Conservation (phyloP, 2,888 invertebrate species). For the Linnaemya vulpina region DNA sequence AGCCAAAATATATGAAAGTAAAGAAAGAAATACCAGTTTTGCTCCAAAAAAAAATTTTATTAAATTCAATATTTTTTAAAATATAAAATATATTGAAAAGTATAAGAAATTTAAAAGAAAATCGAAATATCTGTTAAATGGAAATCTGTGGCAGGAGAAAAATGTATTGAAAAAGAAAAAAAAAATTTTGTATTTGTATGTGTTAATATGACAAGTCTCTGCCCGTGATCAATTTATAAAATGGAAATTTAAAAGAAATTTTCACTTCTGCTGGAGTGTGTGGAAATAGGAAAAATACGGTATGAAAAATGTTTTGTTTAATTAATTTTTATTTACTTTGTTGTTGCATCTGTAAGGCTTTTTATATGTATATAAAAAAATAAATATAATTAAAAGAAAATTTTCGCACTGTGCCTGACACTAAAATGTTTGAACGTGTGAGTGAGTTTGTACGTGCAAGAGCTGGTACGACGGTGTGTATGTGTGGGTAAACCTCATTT, state of each 20-base stretch:
- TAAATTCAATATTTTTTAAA: not conserved
- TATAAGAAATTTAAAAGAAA: not conserved
- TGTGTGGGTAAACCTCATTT: conserved; percentile 61
- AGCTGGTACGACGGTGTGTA: not conserved
- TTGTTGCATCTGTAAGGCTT: not conserved
- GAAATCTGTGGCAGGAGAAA: conserved; percentile 12
- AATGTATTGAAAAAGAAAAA: conserved; percentile 34
- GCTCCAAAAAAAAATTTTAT: conserved; percentile 1
- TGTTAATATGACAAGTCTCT: conserved; percentile 35
- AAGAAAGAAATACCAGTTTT: not conserved
- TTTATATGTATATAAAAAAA: not conserved
- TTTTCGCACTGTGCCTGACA: conserved; percentile 29
- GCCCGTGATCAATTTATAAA: not conserved
- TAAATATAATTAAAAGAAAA: conserved; percentile 53
- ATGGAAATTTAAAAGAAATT: conserved; percentile 36
- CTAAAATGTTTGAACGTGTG: conserved; percentile 7
- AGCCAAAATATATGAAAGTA: conserved; percentile 9
- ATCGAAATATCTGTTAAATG: not conserved
- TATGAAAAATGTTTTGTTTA: conserved; percentile 30
- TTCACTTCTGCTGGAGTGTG: conserved; percentile 23
- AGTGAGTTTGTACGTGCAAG: not conserved
- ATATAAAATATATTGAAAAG: not conserved
- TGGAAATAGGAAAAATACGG: conserved; percentile 18
- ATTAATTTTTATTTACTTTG: not conserved
- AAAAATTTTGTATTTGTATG: conserved; percentile 30